Base-by-base conservation (phyloP, 2,888 invertebrate species). In the Ceramica pisi region DNA sequence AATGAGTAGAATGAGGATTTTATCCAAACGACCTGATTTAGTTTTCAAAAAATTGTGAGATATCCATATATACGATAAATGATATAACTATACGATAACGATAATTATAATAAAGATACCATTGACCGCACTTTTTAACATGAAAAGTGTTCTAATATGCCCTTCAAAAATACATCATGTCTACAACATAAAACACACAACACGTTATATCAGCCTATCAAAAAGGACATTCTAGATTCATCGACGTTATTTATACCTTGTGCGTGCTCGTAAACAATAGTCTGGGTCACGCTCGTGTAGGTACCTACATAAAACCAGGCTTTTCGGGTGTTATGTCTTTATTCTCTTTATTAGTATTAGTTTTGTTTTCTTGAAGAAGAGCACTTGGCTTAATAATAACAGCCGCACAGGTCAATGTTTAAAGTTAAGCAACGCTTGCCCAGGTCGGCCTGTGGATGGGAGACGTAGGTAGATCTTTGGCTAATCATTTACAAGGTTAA, bases 191-290 rank as follows among this genome's bases (percentile, higher is more conserved):
- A 26, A 71, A 19, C 19, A 44, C 31, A 55, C 48, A 60, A 53
- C 16, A 53, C 23, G 35, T 46, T 21, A 70, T 62, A 51, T 57
- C 60, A 56, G 14, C n/a, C 44, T 64, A 82, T 75, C 63, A 67
- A 85, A 26, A 64, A 75, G 76, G 69, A 74, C 75, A 75, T 86
- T 84, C 59, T 65, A 55, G 73, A 84, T 78, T 84, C 86, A 84
- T 76, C 66, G 67, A 41, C 35, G 73, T 84, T 84, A 84, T 86
- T 86, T 86, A 84, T 76, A 74, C 68, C 75, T 31, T 31, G 55
- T 60, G 73, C 79, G 84, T 74, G 86, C 68, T 78, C 81, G 67
- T 83, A 71, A 78, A 83, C 78, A 71, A 73, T 62, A 56, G 67
- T 51, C 61, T 21, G 63, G 72, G 70, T 71, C 67, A 65, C 48